phyloP scores from a whole-genome alignment of 1,140 invertebrate species.

The Euura saliciscinereae region DNA sequence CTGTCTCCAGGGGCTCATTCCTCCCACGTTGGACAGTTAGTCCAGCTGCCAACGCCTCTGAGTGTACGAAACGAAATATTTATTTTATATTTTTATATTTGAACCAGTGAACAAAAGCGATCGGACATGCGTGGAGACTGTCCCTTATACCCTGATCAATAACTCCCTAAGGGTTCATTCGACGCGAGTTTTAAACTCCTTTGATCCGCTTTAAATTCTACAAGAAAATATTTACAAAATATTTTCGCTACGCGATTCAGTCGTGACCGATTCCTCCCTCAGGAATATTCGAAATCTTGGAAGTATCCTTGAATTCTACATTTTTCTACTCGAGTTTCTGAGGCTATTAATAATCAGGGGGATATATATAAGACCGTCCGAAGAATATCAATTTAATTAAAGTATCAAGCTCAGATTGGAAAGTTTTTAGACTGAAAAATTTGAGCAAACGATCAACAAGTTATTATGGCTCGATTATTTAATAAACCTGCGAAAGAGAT shows the following conservation, averaged over 20 bases:
- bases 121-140: neutral
- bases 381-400: constrained; percentile 9
- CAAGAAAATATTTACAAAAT: too few relatives aligned
- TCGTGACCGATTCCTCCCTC: neutral
- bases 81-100: constrained; percentile 15
- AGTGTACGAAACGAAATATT: constrained; percentile 25
- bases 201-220: too few relatives aligned
- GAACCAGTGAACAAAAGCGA: constrained; percentile 8
- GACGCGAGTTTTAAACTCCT: neutral
- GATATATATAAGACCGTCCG: constrained; percentile 5
- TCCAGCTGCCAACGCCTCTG: constrained; percentile 37
- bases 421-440: neutral
- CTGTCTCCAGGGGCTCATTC: constrained; percentile 46
- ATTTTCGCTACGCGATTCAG: too few relatives aligned
- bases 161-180: constrained; percentile 8
- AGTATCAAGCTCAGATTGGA: neutral
- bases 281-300: neutral
- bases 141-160: neutral
- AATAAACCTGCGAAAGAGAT: constrained; percentile 44
- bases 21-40: constrained; percentile 32
- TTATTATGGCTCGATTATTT: constrained; percentile 33
- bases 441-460: constrained; percentile 35
- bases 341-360: neutral
- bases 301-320: neutral
- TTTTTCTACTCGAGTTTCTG: neutral